Base-by-base conservation (phyloP, 2,797 vertebrate species). In the Emydoidea blandingii region DNA sequence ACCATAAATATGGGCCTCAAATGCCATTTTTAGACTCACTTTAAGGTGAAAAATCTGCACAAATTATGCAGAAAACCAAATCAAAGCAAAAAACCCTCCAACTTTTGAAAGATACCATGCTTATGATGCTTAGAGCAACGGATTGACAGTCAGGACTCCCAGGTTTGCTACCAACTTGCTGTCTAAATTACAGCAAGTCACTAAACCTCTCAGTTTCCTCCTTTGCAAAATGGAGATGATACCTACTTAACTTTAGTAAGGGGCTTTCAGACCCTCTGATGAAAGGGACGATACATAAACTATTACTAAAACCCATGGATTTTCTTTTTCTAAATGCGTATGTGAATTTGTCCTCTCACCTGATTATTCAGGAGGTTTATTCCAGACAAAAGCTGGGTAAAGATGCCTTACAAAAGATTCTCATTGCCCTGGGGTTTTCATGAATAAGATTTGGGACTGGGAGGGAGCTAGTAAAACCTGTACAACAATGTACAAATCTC, bases 11-110 rank as follows among this genome's bases (percentile, higher is more conserved):
- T n/a, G 34, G 27, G 1, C 23, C 4, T 56, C 54, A 56, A 27
- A 56, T 56, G 21, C 23, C 54, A 56, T 31, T 59, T 59, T 31
- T 31, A 59, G 57, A 59, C 27, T 59, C 27, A 31, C 12, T 59
- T 59, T 29, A 15, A 59, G 6, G 57, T 59, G 29, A 59, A 59
- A 59, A 59, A 62, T 49, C 25, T 53, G 4, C 56, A 83, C 56
- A 83, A 91, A 89, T 88, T 86, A 95, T 91, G 95, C 57, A 59
- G 57, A 59, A 59, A 59, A 27, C 27, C 56, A 25, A 57, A 57
- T 11, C 25, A 57, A 27, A 57, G 56, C 56, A 59, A 59, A 59
- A 59, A 31, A 59, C 27, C 57, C 5, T 59, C 57, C 29, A 59
- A 27, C 12, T 59, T 59, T 31, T 59, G 57, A 59, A 59, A 5